These are phyloP conservation scores for Ciconia boyciana DNA, from an alignment of 2,113 vertebrate genomes.

Conservation along the genomic window DNA sequence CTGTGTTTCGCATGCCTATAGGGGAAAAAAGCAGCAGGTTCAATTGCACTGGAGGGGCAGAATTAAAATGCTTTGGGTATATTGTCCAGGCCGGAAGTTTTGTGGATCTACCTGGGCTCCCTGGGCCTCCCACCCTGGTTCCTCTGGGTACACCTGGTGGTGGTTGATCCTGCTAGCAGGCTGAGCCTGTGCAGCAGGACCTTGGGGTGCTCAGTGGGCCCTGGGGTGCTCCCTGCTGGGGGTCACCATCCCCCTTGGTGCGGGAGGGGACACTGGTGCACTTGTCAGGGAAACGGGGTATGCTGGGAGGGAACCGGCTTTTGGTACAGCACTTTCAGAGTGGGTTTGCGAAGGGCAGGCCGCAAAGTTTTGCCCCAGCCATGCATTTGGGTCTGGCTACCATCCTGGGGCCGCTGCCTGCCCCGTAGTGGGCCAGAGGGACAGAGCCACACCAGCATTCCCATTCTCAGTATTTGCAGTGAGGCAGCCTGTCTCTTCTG, in stretches of 20 bases:
- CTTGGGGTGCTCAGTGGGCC: not conserved
- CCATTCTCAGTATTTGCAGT: not conserved
- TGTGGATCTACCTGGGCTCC: not conserved
- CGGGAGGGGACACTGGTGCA: not conserved
- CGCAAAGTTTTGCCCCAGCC: not conserved
- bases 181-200: not conserved
- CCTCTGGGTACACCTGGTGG: not conserved
- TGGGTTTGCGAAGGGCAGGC: not conserved
- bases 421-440: not conserved
- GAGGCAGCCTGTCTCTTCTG: not conserved
- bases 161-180: not conserved
- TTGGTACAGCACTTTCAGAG: not conserved
- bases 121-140: not conserved
- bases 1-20: not conserved
- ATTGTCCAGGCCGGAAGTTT: not conserved
- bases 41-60: not conserved
- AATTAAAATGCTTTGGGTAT: not conserved
- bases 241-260: not conserved
- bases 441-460: not conserved
- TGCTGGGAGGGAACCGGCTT: not conserved
- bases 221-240: not conserved
- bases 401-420: not conserved
- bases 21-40: not conserved
- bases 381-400: not conserved
- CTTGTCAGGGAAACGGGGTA: not conserved